Conservation (phyloP, 2,113 vertebrate species). For the Muscicapa adusta region DNA sequence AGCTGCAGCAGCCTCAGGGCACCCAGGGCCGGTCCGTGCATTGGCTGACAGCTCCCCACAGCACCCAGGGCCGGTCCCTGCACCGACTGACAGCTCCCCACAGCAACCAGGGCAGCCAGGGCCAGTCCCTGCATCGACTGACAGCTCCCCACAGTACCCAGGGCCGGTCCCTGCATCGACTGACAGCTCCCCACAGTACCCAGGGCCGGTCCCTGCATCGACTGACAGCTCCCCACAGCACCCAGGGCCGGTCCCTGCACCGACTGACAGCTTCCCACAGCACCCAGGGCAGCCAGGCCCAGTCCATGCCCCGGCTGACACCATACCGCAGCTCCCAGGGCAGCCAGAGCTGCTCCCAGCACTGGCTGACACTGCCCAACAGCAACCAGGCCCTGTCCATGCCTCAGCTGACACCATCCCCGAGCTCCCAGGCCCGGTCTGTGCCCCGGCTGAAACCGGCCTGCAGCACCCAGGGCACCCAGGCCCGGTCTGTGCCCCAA, state of each 20-base stretch:
- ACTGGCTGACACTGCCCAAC: not conserved
- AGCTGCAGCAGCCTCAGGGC: not conserved
- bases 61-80: not conserved
- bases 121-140: no score
- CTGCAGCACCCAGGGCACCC: not conserved
- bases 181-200: not conserved
- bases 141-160: rapidly evolving
- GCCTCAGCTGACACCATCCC: no score
- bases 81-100: not conserved
- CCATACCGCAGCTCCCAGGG: no score
- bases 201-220: not conserved
- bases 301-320: rapidly evolving
- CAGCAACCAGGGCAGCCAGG: not conserved
- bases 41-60: not conserved
- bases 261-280: rapidly evolving
- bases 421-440: not conserved
- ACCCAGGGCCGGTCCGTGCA: not conserved
- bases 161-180: not conserved
- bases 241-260: rapidly evolving
- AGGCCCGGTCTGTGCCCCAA: not conserved
- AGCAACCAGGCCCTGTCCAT: not conserved
- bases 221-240: not conserved
- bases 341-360: no score
- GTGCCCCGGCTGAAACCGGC: not conserved
- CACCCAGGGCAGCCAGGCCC: not conserved